Evolutionary conservation across 2,888 invertebrate genomes (phyloP).

Genomic region (Dolichomitus sp.): DNA sequence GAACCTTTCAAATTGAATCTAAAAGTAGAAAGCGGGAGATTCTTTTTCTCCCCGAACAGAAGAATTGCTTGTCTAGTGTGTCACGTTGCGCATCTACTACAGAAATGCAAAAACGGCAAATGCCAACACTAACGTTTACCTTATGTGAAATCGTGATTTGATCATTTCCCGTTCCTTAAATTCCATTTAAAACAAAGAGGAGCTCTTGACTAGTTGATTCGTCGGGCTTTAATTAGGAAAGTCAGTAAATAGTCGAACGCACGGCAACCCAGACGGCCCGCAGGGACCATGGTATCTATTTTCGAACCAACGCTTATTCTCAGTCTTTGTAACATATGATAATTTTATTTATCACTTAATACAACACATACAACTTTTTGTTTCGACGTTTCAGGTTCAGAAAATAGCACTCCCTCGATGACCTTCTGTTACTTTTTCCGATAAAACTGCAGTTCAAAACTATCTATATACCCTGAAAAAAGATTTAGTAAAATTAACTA

Average conservation of each 20-base stretch:
- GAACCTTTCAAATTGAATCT: background rate
- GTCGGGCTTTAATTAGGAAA: conserved; percentile 51
- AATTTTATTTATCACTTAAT: conserved; percentile 5
- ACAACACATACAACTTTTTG: background rate
- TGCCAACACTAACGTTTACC: conserved; percentile 1
- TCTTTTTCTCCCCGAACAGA: conserved; percentile 15
- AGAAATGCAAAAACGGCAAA: background rate
- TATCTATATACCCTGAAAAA: background rate
- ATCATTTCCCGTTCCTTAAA: conserved; percentile 58
- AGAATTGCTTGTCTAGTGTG: background rate
- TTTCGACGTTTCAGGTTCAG: background rate
- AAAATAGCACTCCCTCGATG: background rate
- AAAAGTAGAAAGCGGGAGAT: conserved; percentile 18
- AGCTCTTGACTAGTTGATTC: conserved; percentile 2
- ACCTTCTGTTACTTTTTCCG: background rate
- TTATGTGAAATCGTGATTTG: conserved; percentile 31
- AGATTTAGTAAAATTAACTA: too few species aligned
- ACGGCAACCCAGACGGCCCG: conserved; percentile 1
- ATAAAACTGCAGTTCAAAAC: background rate
- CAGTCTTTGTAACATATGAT: background rate
- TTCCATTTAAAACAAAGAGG: conserved; percentile 57
- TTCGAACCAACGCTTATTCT: background rate
- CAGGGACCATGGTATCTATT: background rate
- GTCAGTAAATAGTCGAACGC: conserved; percentile 14
- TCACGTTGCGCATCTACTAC: conserved; percentile 18